Conservation (phyloP, 2,113 vertebrate genomes). For the Podarcis raffonei region DNA sequence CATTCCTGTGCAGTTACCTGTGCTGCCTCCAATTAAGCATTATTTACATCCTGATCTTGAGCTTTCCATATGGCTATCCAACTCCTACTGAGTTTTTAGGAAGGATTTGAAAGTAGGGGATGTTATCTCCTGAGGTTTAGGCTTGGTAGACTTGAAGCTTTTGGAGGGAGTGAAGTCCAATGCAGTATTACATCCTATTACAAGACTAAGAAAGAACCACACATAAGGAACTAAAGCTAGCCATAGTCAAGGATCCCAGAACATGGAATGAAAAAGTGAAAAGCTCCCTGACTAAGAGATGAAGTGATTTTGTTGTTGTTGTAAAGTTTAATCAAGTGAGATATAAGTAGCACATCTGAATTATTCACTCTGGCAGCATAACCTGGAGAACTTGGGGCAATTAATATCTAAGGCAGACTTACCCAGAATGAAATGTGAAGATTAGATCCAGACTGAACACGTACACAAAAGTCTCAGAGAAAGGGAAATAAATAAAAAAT, state of each 20-base stretch:
- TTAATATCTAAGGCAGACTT: constrained; percentile 59
- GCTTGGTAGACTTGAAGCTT: background rate
- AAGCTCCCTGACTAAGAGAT: constrained; percentile 48
- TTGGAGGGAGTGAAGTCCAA: constrained; percentile 58
- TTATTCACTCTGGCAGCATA: constrained; percentile 65
- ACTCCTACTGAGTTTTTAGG: background rate
- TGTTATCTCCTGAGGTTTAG: constrained; percentile 9
- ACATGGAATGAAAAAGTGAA: constrained; percentile 59
- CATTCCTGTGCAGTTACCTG: too few relatives aligned
- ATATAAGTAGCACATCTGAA: constrained; percentile 62
- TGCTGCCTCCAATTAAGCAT: too few relatives aligned
- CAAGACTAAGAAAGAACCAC: constrained; percentile 53
- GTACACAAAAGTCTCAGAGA: constrained; percentile 25
- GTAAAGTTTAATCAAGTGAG: constrained; percentile 40
- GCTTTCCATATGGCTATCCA: too few relatives aligned
- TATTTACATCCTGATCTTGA: too few relatives aligned
- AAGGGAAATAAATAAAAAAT: background rate
- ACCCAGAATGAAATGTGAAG: constrained; percentile 57
- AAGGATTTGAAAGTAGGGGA: constrained; percentile 19
- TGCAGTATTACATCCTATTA: constrained; percentile 33
- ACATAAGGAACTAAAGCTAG: constrained; percentile 48
- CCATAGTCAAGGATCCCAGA: constrained; percentile 45
- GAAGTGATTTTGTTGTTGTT: constrained; percentile 20
- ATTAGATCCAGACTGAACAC: constrained; percentile 47
- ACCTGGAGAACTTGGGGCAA: constrained; percentile 66